A percentile compares a stretch with the other conserved stretches of the same genome.
Evolutionary conservation across 2,888 invertebrate species (phyloP).

Genomic region (Nomada ruficornis): DNA sequence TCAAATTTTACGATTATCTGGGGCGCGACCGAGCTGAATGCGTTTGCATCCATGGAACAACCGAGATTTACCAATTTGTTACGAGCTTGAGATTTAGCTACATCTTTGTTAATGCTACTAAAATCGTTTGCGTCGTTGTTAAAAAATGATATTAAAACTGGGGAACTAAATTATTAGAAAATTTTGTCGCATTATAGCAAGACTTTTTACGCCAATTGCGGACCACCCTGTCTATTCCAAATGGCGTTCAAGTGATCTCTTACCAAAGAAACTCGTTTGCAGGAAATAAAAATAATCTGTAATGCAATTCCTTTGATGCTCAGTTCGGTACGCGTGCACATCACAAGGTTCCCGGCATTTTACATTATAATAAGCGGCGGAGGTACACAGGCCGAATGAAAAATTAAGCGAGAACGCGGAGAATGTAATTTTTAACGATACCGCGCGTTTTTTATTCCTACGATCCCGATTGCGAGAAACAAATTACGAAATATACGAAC

Average conservation of each 20-base stretch:
- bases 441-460: too few species aligned
- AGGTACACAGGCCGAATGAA: background rate
- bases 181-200: too few species aligned
- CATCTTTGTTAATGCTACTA: background rate
- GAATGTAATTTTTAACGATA: background rate
- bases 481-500: background rate
- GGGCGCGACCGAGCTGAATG: conserved; percentile 68
- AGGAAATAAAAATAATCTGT: background rate
- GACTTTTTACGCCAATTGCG: too few species aligned
- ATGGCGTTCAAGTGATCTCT: background rate
- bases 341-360: conserved; percentile 39
- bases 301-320: conserved; percentile 46
- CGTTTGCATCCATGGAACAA: conserved; percentile 37
- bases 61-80: too few species aligned
- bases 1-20: conserved; percentile 83
- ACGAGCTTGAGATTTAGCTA: too few species aligned
- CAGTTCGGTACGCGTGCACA: conserved; percentile 55
- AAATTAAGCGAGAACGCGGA: background rate
- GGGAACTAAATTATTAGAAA: too few species aligned
- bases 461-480: too few species aligned
- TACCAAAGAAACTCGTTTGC: background rate
- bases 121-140: background rate
- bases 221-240: background rate
- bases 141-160: too few species aligned
- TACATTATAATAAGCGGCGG: conserved; percentile 42